phyloP scores from a whole-genome alignment of 2,113 vertebrate species.

The Bagarius yarrelli region DNA sequence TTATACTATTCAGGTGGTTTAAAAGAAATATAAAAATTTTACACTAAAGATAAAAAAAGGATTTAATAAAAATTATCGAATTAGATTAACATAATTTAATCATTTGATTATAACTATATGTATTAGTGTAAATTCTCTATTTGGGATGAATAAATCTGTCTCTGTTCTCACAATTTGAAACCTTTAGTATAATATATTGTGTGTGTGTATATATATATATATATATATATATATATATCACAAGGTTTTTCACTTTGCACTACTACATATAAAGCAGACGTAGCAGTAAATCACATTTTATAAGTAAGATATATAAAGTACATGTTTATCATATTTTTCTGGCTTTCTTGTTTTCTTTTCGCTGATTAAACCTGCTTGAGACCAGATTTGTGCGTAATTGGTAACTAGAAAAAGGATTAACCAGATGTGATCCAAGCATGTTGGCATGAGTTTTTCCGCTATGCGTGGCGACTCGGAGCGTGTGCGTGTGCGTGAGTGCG shows the following conservation, averaged over 20 bases:
- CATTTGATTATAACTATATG: neutral
- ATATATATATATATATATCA: no score
- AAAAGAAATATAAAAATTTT: no score
- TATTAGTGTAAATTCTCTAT: no score
- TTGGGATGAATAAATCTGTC: no score
- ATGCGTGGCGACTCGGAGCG: neutral
- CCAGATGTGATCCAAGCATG: neutral
- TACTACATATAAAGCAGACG: neutral
- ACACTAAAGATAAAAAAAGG: no score
- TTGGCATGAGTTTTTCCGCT: neutral
- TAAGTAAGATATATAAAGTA: neutral
- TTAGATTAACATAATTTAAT: neutral
- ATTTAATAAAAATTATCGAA: no score
- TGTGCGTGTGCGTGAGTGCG: neutral
- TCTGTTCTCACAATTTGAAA: no score
- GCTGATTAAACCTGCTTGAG: no score
- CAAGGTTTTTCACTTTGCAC: neutral
- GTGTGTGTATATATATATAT: no score
- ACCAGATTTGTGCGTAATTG: neutral
- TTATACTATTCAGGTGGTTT: no score
- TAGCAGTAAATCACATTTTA: neutral
- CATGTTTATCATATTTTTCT: neutral
- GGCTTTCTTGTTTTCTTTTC: neutral
- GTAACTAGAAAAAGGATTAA: no score
- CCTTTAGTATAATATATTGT: no score